Conservation (phyloP, 2,888 invertebrate species). For the Mellilla xanthometata region DNA sequence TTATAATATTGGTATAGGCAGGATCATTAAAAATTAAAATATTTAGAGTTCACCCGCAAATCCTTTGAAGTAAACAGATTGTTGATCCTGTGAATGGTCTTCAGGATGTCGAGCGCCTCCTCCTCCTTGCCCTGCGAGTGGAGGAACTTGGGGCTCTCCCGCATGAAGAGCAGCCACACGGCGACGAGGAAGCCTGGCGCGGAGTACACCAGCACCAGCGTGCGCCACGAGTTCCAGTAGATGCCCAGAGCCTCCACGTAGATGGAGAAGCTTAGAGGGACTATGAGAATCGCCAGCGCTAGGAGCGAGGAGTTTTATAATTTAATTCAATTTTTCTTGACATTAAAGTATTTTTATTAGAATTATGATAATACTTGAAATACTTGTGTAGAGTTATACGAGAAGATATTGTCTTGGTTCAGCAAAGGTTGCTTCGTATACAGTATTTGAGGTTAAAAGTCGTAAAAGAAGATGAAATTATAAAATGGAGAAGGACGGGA, state of each 20-base stretch:
- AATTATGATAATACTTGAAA: no score
- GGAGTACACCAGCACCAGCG: slow-evolving; percentile 85
- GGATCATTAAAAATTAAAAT: neutral
- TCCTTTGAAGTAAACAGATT: slow-evolving; percentile 38
- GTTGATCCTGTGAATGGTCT: slow-evolving; percentile 55
- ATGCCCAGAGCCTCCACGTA: slow-evolving; percentile 67
- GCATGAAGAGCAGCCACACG: slow-evolving; percentile 78
- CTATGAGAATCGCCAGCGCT: slow-evolving; percentile 85
- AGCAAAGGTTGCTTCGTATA: no score
- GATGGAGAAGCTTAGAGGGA: slow-evolving; percentile 77
- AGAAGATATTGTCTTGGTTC: no score
- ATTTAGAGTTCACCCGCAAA: slow-evolving; percentile 44
- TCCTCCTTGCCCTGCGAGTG: slow-evolving; percentile 81
- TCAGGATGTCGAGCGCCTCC: slow-evolving; percentile 74
- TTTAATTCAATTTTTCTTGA: no score
- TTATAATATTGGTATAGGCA: no score
- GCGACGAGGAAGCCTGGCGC: slow-evolving; percentile 84
- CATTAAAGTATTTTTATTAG: no score
- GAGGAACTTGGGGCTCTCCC: slow-evolving; percentile 90
- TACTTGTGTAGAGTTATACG: no score
- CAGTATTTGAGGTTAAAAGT: no score
- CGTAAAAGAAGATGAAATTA: no score
- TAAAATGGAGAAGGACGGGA: no score
- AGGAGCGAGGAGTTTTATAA: no score
- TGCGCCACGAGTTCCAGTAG: slow-evolving; percentile 87